Evolutionary conservation across 1,140 invertebrate genomes (phyloP), one percentile per base, ranked within the genome.

Genomic region (Pseudomyrmex pallidus): DNA sequence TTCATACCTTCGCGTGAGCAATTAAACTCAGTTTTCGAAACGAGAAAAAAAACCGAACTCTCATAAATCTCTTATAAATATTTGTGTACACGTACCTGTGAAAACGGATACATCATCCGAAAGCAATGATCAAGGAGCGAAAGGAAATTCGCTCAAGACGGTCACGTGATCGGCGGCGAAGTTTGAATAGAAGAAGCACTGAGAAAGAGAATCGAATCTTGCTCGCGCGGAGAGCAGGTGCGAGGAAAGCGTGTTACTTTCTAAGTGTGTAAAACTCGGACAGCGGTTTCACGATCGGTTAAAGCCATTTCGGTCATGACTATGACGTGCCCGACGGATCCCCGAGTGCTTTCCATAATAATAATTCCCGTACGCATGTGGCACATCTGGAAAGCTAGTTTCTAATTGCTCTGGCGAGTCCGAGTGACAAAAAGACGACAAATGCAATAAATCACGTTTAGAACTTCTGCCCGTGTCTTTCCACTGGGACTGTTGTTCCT

Each of bases 221-320:
- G 84, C 78, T 85, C 84, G 78, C 15, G 54, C 59, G 68, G 35
- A 59, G 44, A 85, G 15, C 62, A 82, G 35, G 56, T 83, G 44
- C 46, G 48, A 90, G 90, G 91, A 92, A 92, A 92, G 91, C 91
- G 90, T 90, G 86, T 87, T 83, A 88, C 91, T 92, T 92, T 92
- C 91, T 92, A 92, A 76, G 86, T 68, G 46, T 66, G 82, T 80
- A 87, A 90, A 90, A 89, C 85, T 87, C 74, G 89, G 80, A 84
- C 83, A 52, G 72, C 44, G 83, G 77, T 90, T 90, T 89, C 85
- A 90, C 87, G 84, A 83, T 77, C 78, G 67, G 70, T 72, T 85
- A 73, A 74, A 74, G 66, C 54, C 67, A 82, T 87, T 83, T 87
- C 83, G 61, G 85, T 86, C 84, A 82, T 90, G 84, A 91, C 50